Evolutionary conservation across 2,888 invertebrate genomes (phyloP), one percentile per base, ranked within the genome.

Genomic region (Acanthopleura granulata): DNA sequence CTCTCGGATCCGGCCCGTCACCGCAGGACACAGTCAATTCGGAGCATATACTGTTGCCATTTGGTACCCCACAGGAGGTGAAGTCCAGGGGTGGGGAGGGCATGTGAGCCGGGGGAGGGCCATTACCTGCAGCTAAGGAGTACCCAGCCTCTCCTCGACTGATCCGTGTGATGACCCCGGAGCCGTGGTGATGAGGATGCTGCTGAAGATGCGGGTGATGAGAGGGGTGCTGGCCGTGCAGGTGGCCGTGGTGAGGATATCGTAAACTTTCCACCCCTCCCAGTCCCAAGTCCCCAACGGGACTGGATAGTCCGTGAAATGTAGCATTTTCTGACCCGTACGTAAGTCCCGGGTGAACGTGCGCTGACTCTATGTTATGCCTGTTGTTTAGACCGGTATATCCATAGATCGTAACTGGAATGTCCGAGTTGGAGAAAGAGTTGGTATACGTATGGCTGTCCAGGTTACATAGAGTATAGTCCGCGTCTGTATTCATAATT

Each of bases 401-500:
- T 76, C 85, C 84, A 75, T 85, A 85, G 40, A 83, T 77, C 49
- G 82, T 82, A 27, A 80, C 80, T 49, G 81, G 74, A 73, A 83
- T 82, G 74, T 83, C 83, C 62, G 83, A 81, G 61, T 76, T 77
- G 27, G 77, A 78, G 79, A 84, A 87, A 72, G 82, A 82, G 61
- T 85, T 84, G 72, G 83, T 83, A 80, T 88, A 88, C 49, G 87
- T 86, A 78, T 88, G 87, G 27, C 85, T 86, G 82, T 89, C 89
- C 78, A 89, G 80, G 81, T 89, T 89, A 79, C 89, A 89, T 73
- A 89, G 79, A 49, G 89, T 89, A 80, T 89, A 89, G 76, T 89
- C 88, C 75, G 82, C 80, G 77, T 85, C 86, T 16, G 87, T 81
- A 86, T 89, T 87, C 89, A 88, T 87, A 79, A 80, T 85, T 80